Base-by-base conservation (phyloP, 2,797 vertebrate genomes). In the Gallinago solitaria region DNA sequence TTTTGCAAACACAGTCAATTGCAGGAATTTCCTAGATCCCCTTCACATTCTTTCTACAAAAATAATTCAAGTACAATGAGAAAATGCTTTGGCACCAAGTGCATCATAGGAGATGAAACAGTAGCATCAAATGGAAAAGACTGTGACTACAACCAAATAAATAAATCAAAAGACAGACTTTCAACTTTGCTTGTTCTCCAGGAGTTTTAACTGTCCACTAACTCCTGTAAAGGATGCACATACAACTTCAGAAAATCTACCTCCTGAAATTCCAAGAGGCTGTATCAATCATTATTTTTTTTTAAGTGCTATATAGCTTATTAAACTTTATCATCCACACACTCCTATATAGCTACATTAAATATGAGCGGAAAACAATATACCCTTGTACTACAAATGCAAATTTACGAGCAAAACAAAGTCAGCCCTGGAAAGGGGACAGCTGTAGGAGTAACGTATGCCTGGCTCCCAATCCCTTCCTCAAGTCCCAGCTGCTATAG, bases 401-500 rank as follows among this genome's bases (percentile, higher is more conserved):
- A 92, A 48, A 82, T 33, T 73, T 12, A 68, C 5, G 63, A 85
- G 78, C 35, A 80, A 88, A 75, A 91, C 76, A 87, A 50, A 24
- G 50, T 69, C 54, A 86, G 65, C 27, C 53, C 25, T 5, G 33
- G 64, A 63, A 67, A 32, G n/a, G 67, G 10, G 83, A 65, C 85
- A 84, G 82, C 63, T 93, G 60, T 32, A 53, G n/a, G 50, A 33
- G 86, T 25, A 47, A 39, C 2, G 23, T 24, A 25, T 4, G 5
- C 47, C 79, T 4, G 3, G 68, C 35, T 39, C 51, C 90, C 69
- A 30, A 4, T 3, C 61, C 70, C 69, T 17, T 57, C 23, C 64
- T 78, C 78, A 32, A 4, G 1, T 19, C 33, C 77, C 96, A 96
- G 95, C 96, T 97, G 96, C 92, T 96, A 39, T 51, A 89, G 86